phyloP scores from a whole-genome alignment of 2,797 vertebrate genomes.

The Cossypha polioptera region DNA sequence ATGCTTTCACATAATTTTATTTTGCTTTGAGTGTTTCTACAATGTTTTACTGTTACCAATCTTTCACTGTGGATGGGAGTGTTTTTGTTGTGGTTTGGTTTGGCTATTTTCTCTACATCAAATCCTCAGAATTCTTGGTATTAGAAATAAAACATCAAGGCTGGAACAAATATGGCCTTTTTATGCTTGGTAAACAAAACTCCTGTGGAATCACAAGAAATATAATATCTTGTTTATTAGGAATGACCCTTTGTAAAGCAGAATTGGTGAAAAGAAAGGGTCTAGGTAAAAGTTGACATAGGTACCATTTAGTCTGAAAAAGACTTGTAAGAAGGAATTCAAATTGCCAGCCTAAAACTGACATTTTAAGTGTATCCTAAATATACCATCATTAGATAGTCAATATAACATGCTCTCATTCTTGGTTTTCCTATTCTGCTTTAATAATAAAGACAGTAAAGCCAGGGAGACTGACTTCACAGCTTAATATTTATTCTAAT shows the following conservation, averaged over 20 bases:
- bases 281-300: background rate
- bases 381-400: rapidly evolving
- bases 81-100: background rate
- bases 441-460: background rate
- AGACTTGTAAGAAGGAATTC: background rate
- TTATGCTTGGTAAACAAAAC: background rate
- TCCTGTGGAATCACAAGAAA: background rate
- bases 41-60: background rate
- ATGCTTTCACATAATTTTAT: background rate
- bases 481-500: background rate
- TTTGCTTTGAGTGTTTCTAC: background rate
- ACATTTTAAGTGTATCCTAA: background rate
- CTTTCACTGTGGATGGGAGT: background rate
- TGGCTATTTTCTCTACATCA: background rate
- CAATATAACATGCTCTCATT: background rate
- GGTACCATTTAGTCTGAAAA: background rate
- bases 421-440: background rate
- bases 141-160: background rate
- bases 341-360: background rate
- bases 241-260: background rate
- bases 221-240: background rate
- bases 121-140: background rate
- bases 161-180: background rate
- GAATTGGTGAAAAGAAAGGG: rapidly evolving
- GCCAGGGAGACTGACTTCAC: background rate